Evolutionary conservation across 2,113 vertebrate species (phyloP).

Genomic region (Leuciscus idus): DNA sequence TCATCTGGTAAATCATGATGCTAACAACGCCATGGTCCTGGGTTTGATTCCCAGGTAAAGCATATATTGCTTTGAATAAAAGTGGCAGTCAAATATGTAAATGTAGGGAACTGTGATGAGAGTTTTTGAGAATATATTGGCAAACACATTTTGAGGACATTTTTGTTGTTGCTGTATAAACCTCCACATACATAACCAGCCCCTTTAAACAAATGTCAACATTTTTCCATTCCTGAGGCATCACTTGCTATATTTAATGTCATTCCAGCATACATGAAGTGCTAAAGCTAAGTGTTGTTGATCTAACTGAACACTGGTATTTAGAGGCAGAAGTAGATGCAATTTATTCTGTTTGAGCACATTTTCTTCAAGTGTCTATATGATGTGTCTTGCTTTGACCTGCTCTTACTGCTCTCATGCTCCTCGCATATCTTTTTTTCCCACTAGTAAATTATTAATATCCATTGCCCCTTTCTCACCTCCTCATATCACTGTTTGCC

Average conservation of each 20-base stretch:
- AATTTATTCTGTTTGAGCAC: slow-evolving; percentile 13
- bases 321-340: neutral
- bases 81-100: neutral
- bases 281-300: neutral
- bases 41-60: neutral
- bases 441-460: slow-evolving; percentile 6
- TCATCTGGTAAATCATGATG: neutral
- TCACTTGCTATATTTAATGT: neutral
- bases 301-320: neutral
- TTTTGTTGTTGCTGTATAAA: neutral
- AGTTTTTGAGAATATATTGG: neutral
- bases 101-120: neutral
- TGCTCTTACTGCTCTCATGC: neutral
- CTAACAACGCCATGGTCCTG: neutral
- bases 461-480: slow-evolving; percentile 24
- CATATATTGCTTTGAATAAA: neutral
- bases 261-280: neutral
- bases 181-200: neutral
- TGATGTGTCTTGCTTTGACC: slow-evolving; percentile 7
- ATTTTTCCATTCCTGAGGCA: neutral
- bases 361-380: neutral
- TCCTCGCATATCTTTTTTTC: neutral
- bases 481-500: slow-evolving; percentile 4
- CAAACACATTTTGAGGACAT: neutral
- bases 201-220: neutral